Conservation (phyloP, 2,888 invertebrate species). For the Smittia aterrima region DNA sequence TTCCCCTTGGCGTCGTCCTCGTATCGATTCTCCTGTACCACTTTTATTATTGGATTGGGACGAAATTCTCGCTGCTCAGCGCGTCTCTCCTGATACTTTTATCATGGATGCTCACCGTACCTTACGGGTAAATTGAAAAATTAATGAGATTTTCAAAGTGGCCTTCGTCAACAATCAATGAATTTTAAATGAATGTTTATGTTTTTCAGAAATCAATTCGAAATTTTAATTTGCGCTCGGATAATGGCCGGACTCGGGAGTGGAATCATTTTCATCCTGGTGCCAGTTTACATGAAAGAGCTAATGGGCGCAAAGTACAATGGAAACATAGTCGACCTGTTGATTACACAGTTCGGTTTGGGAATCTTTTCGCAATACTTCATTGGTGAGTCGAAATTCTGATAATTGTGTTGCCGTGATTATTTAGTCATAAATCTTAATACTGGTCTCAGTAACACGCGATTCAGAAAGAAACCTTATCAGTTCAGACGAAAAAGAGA, state of each 20-base stretch:
- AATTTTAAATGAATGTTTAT: background rate
- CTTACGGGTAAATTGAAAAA: conserved; percentile 4
- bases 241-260: conserved; percentile 8
- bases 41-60: conserved; percentile 31
- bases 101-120: conserved; percentile 8
- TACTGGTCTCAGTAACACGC: background rate
- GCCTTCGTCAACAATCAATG: background rate
- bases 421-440: background rate
- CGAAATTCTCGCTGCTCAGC: conserved; percentile 1
- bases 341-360: conserved; percentile 17
- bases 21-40: background rate
- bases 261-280: conserved; percentile 26
- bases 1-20: conserved; percentile 35
- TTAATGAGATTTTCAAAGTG: background rate
- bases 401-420: background rate
- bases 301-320: background rate
- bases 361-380: conserved; percentile 36
- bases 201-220: conserved; percentile 7
- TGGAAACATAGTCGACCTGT: conserved; percentile 19
- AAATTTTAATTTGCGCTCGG: background rate
- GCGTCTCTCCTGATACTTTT: conserved; percentile 23
- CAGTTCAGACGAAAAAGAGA: no score
- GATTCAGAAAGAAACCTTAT: background rate
- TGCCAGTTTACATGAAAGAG: conserved; percentile 35
- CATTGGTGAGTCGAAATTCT: conserved; percentile 10